These are phyloP conservation scores for Noctua janthina DNA, from an alignment of 2,888 invertebrate genomes.

Conservation along the genomic window DNA sequence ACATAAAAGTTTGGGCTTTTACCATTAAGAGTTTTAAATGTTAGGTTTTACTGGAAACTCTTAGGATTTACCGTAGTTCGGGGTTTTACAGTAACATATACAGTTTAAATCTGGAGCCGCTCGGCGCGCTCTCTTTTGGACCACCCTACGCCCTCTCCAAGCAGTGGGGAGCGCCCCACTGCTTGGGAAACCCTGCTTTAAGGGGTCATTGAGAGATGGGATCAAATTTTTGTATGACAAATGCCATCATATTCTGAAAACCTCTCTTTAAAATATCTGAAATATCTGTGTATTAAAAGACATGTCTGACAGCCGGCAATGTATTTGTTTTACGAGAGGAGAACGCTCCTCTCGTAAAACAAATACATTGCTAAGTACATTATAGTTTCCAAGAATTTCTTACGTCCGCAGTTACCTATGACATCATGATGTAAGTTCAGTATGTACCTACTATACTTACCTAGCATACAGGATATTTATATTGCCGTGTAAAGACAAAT, in stretches of 20 bases:
- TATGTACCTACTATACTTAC: background rate
- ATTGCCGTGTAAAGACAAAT: background rate
- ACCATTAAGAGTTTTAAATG: too few relatives aligned
- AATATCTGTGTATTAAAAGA: background rate
- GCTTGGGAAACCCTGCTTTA: background rate
- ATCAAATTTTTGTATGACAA: background rate
- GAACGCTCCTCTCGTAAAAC: background rate
- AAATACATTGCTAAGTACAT: slow-evolving; percentile 1
- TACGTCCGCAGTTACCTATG: slow-evolving; percentile 27
- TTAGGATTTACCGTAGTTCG: too few relatives aligned
- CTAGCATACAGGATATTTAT: slow-evolving; percentile 13
- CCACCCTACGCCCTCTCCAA: background rate
- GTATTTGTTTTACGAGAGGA: too few relatives aligned
- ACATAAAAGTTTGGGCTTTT: too few relatives aligned
- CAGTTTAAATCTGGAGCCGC: background rate
- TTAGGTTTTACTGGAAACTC: too few relatives aligned
- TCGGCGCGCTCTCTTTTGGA: background rate
- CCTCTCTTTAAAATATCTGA: background rate
- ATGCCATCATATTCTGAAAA: background rate
- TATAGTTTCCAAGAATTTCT: slow-evolving; percentile 35
- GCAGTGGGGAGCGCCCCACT: background rate
- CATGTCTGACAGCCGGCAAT: background rate
- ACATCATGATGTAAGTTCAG: slow-evolving; percentile 32
- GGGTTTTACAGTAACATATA: too few relatives aligned
- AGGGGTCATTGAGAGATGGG: background rate